Base-by-base conservation (phyloP, 2,888 invertebrate species). In the Lochmaea capreae region DNA sequence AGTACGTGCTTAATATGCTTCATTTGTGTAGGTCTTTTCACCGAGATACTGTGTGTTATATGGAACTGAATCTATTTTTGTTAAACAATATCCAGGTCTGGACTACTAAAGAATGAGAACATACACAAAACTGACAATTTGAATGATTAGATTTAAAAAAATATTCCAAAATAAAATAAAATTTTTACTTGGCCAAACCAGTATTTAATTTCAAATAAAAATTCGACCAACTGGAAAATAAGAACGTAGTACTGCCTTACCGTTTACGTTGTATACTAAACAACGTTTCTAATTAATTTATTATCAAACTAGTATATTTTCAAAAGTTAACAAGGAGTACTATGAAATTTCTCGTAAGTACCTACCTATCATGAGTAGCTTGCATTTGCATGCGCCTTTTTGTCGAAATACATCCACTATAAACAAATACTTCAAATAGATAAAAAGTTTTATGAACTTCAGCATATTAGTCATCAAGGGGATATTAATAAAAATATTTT, bases 341-440 rank as follows among this genome's bases (percentile, higher is more conserved):
- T 63, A 63, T 63, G 39, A 63, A 43, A 63, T 63, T 63, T 63
- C 12, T 63, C 62, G 62, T 63, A 43, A 43, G 43, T 43, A 63
- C 16, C 43, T 62, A 39, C 16, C 39, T 18, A 39, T 63, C 62
- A 63, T 42, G 43, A 63, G 42, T 63, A 42, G 62, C 62, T 63
- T 63, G 62, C 62, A 63, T 63, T 43, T 63, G 62, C 62, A 63
- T 63, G 62, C 62, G 62, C 43, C 18, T 63, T 63, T 61, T 59
- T 59, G 59, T 59, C n/a, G 14, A 59, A 59, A 59, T 59, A 33
- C 9, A 18, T 22, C 18, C 18, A 14, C 26, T 58, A 58, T 9
- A 58, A 58, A 58, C 11, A 58, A 58, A 58, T 18, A 33, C 33
- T 33, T 33, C 33, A 58, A 58, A 58, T 2, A 18, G 9, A 58